These are phyloP conservation scores for Cyphomyrmex costatus DNA, from an alignment of 1,140 invertebrate genomes.

Conservation along the genomic window DNA sequence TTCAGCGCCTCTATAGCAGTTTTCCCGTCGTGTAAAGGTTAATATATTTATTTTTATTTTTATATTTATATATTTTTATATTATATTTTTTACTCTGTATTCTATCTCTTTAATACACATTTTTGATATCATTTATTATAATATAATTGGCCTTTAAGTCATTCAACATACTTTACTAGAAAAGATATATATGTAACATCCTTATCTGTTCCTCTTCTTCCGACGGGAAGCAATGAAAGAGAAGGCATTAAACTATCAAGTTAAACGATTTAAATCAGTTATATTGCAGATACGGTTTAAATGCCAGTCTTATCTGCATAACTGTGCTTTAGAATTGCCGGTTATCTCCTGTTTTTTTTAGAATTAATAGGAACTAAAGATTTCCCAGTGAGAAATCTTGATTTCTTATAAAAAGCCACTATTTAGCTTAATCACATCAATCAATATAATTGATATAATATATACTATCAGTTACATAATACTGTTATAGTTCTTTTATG, in stretches of 20 bases:
- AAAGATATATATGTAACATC: constrained; percentile 1
- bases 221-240: constrained; percentile 1
- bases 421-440: neutral
- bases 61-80: too few relatives aligned
- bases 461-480: neutral
- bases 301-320: neutral
- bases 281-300: constrained; percentile 10
- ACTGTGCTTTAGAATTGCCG: neutral
- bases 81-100: neutral
- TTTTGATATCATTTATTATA: neutral
- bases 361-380: neutral
- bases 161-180: neutral
- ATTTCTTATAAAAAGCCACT: neutral
- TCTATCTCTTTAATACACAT: neutral
- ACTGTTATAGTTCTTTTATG: neutral
- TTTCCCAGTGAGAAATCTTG: neutral
- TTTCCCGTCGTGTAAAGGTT: too few relatives aligned
- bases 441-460: neutral
- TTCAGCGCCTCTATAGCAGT: too few relatives aligned
- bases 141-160: neutral
- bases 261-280: constrained; percentile 10
- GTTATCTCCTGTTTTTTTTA: neutral
- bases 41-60: too few relatives aligned
- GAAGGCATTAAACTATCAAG: constrained; percentile 21
- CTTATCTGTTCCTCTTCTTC: neutral